A percentile compares a stretch with the other conserved stretches of the same genome.
These are phyloP conservation scores for Leptobrachium ailaonicum DNA, from an alignment of 2,113 vertebrate species.

Conservation along the genomic window DNA sequence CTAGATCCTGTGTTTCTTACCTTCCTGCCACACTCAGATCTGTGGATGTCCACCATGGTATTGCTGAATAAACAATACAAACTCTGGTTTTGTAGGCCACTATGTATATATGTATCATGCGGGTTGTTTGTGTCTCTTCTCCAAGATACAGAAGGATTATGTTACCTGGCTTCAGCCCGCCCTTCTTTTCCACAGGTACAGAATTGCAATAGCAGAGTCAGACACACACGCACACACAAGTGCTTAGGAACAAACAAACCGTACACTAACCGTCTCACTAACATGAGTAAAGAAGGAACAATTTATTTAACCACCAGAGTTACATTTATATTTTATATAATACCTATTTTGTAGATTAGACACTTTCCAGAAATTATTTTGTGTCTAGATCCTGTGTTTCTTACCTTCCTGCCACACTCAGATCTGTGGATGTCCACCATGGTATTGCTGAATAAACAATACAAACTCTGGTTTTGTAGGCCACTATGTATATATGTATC, in stretches of 20 bases:
- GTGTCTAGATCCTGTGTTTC: too few species aligned
- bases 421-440: not conserved
- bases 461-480: not conserved
- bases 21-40: conserved; percentile 6
- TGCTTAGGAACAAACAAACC: not conserved
- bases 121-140: not conserved
- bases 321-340: too few species aligned
- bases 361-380: too few species aligned
- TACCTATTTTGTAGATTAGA: too few species aligned
- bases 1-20: conserved; percentile 40
- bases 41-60: not conserved
- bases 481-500: too few species aligned
- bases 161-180: not conserved
- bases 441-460: not conserved
- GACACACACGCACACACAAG: too few species aligned
- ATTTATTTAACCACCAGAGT: too few species aligned
- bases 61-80: not conserved
- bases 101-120: too few species aligned
- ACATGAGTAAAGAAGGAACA: too few species aligned
- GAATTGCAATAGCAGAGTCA: not conserved
- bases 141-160: too few species aligned
- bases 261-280: too few species aligned
- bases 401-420: conserved; percentile 34
- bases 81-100: too few species aligned
- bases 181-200: not conserved